Percentiles rank a stretch among this genome's conserved stretches.
phyloP scores from a whole-genome alignment of 2,888 invertebrate genomes.

The Drosophila rellima region DNA sequence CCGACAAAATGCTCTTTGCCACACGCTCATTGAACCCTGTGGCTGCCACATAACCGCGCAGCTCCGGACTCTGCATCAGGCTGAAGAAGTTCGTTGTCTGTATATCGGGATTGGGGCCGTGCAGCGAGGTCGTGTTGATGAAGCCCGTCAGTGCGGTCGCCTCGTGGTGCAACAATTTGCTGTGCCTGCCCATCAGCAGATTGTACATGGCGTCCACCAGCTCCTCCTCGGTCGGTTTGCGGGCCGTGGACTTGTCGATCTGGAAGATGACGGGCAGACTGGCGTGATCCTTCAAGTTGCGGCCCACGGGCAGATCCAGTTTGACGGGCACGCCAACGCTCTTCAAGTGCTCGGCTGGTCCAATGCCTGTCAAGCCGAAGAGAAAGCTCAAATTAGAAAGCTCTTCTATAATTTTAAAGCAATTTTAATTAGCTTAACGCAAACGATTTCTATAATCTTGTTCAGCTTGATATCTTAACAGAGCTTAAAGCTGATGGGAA shows the following conservation, averaged over 20 bases:
- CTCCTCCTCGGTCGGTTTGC: constrained; percentile 84
- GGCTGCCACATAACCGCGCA: constrained; percentile 82
- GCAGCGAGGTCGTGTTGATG: constrained; percentile 87
- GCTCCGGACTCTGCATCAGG: constrained; percentile 84
- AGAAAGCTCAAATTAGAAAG: neutral
- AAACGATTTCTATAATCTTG: too few species aligned
- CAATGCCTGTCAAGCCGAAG: constrained; percentile 71
- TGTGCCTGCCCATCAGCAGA: constrained; percentile 87
- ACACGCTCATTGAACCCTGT: constrained; percentile 82
- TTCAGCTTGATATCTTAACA: neutral
- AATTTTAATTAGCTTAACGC: neutral
- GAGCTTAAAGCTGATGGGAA: neutral
- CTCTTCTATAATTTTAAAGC: neutral
- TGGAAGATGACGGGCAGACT: constrained; percentile 87
- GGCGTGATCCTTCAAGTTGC: constrained; percentile 93
- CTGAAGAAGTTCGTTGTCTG: constrained; percentile 87
- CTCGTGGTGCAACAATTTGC: constrained; percentile 86
- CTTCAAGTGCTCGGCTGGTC: constrained; percentile 80
- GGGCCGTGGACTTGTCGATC: constrained; percentile 86
- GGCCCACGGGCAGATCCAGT: constrained; percentile 87
- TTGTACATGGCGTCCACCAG: constrained; percentile 85
- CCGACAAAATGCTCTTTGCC: constrained; percentile 80
- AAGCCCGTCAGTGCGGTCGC: constrained; percentile 87
- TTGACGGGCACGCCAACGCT: constrained; percentile 75
- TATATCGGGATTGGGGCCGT: constrained; percentile 87